phyloP scores from a whole-genome alignment of 2,797 vertebrate genomes.

The Pogonophryne albipinna region DNA sequence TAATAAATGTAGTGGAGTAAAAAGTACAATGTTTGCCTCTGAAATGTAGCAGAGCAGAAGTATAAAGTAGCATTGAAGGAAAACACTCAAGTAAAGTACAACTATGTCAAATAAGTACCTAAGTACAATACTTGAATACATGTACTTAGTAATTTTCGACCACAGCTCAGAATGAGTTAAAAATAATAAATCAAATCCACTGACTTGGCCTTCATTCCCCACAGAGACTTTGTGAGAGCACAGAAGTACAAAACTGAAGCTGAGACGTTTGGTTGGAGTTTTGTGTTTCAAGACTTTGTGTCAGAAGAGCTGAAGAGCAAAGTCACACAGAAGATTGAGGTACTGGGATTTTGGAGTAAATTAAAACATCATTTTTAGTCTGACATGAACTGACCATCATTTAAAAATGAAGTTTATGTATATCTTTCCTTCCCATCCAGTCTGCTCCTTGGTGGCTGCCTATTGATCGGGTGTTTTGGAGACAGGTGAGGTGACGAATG shows the following conservation, averaged over 20 bases:
- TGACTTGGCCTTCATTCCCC: background rate
- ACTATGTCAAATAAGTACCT: too few species aligned
- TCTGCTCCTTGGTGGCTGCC: constrained; percentile 97
- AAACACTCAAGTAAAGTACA: too few species aligned
- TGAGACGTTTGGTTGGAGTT: constrained; percentile 95
- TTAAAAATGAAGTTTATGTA: background rate
- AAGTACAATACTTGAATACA: too few species aligned
- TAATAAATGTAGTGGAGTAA: too few species aligned
- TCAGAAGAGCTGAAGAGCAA: constrained; percentile 90
- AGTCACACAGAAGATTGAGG: constrained; percentile 91
- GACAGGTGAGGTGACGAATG: constrained; percentile 86
- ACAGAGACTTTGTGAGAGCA: constrained; percentile 92
- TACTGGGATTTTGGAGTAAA: constrained; percentile 51
- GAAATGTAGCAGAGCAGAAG: too few species aligned
- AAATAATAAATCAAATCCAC: accelerated
- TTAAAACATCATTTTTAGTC: background rate
- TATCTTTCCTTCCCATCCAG: constrained; percentile 70
- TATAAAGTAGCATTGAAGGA: too few species aligned
- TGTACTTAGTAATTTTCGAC: too few species aligned
- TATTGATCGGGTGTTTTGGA: constrained; percentile 92
- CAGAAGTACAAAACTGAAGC: constrained; percentile 95
- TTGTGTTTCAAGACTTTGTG: constrained; percentile 97
- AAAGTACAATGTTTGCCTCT: too few species aligned
- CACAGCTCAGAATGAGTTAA: too few species aligned
- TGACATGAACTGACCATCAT: background rate